Evolutionary conservation across 2,113 vertebrate species (phyloP).

Genomic region (Pterophyllum scalare): DNA sequence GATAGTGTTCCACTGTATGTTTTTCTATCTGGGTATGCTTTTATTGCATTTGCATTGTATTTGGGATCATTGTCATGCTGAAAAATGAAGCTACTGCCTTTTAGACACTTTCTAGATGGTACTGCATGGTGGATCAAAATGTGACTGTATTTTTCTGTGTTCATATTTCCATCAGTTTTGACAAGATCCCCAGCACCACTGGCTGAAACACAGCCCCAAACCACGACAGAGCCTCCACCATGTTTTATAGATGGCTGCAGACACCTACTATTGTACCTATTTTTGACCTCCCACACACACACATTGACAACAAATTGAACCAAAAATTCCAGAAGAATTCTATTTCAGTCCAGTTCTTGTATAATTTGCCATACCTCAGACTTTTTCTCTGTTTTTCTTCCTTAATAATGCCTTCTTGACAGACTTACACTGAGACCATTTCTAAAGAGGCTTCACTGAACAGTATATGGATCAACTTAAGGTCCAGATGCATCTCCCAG

Average conservation of each 20-base stretch:
- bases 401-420: not conserved
- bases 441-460: not conserved
- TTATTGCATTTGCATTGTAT: not conserved
- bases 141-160: not conserved
- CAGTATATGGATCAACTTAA: not conserved
- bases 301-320: not conserved
- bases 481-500: not conserved
- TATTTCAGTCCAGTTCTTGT: not conserved
- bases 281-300: not conserved
- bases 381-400: not conserved
- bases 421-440: not conserved
- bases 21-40: not conserved
- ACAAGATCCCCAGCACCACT: not conserved
- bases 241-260: not conserved
- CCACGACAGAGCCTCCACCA: not conserved
- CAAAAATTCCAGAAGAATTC: not conserved
- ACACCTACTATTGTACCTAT: not conserved
- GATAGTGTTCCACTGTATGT: not conserved
- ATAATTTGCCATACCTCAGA: not conserved
- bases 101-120: not conserved
- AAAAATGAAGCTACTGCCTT: not conserved
- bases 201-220: accelerated
- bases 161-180: not conserved
- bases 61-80: not conserved
- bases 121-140: not conserved